Evolutionary conservation across 2,888 invertebrate species (phyloP), one percentile per base, ranked within the genome.

Genomic region (Exephanes ischioxanthus): DNA sequence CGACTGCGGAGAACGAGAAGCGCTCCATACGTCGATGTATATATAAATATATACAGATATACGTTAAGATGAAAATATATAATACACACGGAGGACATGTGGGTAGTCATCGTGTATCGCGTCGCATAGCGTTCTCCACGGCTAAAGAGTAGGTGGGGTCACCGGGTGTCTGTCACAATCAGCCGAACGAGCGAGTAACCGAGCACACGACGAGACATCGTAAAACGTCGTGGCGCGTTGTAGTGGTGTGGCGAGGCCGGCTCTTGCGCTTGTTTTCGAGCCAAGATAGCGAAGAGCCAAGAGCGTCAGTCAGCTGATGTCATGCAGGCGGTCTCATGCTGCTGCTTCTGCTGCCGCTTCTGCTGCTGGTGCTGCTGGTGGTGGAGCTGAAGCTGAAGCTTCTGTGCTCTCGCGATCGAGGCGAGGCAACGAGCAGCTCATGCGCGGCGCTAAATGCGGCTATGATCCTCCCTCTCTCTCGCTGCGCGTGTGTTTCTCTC

Each of bases 231-330:
- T 61, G 22, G 66, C 53, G 41, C 58, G 19, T 41, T 68, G 45
- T 68, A 48, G 63, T 30, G 19, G 19, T 22, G 45, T 4, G 48
- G 79, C 45, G 48, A 80, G 55, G 77, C 72, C 81, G 83, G 55
- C 22, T 81, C 22, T 76, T 83, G 84, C 79, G 79, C 84, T 85
- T 79, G 80, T 87, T 87, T 86, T 84, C 71, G 78, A 85, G 82
- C 86, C 86, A 88, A 86, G 82, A 77, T 77, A 86, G 63, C 75
- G 72, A 30, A 78, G 86, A 85, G 88, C 86, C 85, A 83, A 85
- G 84, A 86, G 86, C 84, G 81, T 83, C 78, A 86, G 89, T 88
- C 88, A 89, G 88, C 88, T 89, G 89, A 89, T 89, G 88, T 88
- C 86, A 88, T 86, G 82, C 86, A 82, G 85, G 53, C 73, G 55